A percentile compares a stretch with the other conserved stretches of the same genome.
phyloP scores from a whole-genome alignment of 2,797 vertebrate species.

The Sebastes oblongus region DNA sequence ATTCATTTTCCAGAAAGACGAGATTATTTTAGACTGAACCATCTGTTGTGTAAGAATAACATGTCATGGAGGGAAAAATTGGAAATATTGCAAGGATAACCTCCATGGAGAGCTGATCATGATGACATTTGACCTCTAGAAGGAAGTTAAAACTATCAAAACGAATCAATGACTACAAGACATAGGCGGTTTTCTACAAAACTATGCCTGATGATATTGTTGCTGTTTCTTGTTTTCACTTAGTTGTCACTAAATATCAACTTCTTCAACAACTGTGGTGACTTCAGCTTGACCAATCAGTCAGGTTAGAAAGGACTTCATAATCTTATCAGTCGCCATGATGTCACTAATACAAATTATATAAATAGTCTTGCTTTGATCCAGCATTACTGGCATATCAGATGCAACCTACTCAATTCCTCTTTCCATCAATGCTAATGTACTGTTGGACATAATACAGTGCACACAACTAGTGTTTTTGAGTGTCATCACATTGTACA shows the following conservation, averaged over 20 bases:
- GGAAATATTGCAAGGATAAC: neutral
- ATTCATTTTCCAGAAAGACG: neutral
- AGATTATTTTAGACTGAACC: neutral
- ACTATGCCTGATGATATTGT: neutral
- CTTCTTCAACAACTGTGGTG: neutral
- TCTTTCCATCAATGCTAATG: neutral
- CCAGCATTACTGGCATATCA: neutral
- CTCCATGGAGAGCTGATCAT: neutral
- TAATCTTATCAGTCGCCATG: neutral
- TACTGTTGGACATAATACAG: neutral
- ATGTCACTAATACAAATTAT: neutral
- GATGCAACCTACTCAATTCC: neutral
- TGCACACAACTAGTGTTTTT: neutral
- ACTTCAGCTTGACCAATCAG: neutral
- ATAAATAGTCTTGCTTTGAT: neutral
- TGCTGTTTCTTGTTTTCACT: neutral
- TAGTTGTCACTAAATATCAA: neutral
- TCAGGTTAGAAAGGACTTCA: neutral
- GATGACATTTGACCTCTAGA: neutral
- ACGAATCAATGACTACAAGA: neutral
- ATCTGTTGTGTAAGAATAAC: constrained; percentile 7
- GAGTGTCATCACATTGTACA: neutral
- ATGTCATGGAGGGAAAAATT: neutral
- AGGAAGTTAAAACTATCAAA: neutral
- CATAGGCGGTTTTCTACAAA: neutral